These are phyloP conservation scores for Apostichopus japonicus DNA, from an alignment of 35 echinoderm and acorn worm genomes.

Conservation along the genomic window DNA sequence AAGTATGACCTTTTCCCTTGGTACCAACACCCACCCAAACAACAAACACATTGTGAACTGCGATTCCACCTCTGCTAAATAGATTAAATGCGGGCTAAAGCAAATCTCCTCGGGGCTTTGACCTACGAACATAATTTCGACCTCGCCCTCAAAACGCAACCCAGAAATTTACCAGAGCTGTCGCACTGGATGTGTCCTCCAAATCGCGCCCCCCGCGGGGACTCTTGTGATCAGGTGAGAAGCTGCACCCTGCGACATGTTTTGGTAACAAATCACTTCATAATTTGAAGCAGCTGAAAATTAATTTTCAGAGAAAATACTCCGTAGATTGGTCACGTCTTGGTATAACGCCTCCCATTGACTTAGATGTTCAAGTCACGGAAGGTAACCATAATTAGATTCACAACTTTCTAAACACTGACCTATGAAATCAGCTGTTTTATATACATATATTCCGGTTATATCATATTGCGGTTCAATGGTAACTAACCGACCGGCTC, in stretches of 20 bases:
- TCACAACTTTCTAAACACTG: too few relatives aligned
- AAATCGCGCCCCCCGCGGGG: neutral
- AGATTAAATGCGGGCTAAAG: neutral
- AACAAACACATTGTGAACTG: too few relatives aligned
- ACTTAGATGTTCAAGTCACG: neutral
- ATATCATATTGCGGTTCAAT: too few relatives aligned
- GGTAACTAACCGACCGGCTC: too few relatives aligned
- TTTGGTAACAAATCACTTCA: conserved; percentile 13
- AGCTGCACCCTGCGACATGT: neutral
- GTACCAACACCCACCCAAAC: too few relatives aligned
- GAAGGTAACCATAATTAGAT: neutral
- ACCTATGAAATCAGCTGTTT: too few relatives aligned
- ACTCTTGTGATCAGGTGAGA: neutral
- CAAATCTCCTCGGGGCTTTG: neutral
- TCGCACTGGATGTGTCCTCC: neutral
- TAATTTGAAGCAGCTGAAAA: conserved; percentile 32
- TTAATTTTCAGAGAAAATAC: conserved; percentile 7
- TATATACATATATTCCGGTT: too few relatives aligned
- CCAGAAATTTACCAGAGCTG: neutral
- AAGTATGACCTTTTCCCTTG: too few relatives aligned
- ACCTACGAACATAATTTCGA: neutral
- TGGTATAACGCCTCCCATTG: neutral
- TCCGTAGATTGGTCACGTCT: conserved; percentile 22
- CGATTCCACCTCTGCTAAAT: neutral
- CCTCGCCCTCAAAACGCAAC: neutral